These are phyloP conservation scores for Lepidotrigona ventralis DNA, from an alignment of 1,140 invertebrate genomes.

Conservation along the genomic window DNA sequence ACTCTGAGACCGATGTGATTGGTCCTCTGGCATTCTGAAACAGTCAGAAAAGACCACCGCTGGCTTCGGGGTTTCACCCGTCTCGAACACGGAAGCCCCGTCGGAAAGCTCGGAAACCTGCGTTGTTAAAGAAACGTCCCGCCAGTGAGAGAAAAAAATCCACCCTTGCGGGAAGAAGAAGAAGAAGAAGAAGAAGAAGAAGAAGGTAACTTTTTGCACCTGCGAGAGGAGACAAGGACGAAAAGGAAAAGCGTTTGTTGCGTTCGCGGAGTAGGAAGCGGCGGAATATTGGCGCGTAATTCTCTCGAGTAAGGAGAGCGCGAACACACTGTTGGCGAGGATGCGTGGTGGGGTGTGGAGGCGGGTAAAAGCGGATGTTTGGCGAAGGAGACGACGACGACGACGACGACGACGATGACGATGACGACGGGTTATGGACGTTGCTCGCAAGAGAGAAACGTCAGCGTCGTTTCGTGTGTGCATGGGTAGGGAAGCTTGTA, in stretches of 20 bases:
- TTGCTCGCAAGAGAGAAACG: not conserved
- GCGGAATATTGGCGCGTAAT: constrained; percentile 31
- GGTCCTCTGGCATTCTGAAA: not conserved
- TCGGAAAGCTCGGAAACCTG: not conserved
- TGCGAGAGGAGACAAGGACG: too few species aligned
- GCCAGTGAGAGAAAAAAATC: too few species aligned
- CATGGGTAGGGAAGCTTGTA: constrained; percentile 15
- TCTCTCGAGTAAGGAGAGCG: not conserved
- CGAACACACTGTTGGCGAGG: not conserved
- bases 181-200: too few species aligned
- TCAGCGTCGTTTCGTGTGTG: not conserved
- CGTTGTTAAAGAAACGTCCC: too few species aligned
- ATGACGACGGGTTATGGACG: constrained; percentile 8
- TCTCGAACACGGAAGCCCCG: constrained; percentile 8
- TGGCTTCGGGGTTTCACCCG: constrained; percentile 10
- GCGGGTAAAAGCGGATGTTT: constrained; percentile 60
- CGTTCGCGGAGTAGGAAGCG: constrained; percentile 38
- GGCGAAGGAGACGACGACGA: constrained; percentile 39
- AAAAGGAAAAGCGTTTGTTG: too few species aligned
- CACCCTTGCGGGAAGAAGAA: too few species aligned
- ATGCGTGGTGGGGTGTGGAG: constrained; percentile 54
- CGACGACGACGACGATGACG: constrained; percentile 1
- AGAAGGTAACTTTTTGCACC: too few species aligned
- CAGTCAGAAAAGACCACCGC: not conserved
- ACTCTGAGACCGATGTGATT: not conserved